These are phyloP conservation scores for Mesorhabditis spiculigera DNA, from an alignment of 2,888 invertebrate genomes.

Conservation along the genomic window DNA sequence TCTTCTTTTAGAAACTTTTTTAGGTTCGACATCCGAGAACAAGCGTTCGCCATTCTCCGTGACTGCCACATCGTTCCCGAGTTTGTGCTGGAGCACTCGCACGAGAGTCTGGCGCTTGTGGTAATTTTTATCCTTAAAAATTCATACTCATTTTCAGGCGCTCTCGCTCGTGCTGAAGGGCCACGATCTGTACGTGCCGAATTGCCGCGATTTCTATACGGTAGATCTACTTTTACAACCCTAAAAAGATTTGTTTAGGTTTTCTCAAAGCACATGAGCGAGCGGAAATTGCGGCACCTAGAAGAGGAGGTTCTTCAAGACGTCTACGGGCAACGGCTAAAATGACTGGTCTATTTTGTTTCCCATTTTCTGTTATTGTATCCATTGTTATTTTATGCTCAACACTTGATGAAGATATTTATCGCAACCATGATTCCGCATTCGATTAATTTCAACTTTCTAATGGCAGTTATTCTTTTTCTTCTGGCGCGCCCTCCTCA, in stretches of 20 bases:
- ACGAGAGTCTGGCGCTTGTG: conserved; percentile 14
- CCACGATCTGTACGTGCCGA: conserved; percentile 10
- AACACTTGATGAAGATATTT: no score
- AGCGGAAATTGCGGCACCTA: not conserved
- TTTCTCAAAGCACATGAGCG: not conserved
- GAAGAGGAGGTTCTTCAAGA: conserved; percentile 2
- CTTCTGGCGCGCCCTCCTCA: no score
- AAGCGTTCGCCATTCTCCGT: conserved; percentile 7
- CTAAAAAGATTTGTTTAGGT: not conserved
- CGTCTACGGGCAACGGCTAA: not conserved
- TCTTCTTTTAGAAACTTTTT: not conserved
- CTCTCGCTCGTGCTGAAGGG: conserved; percentile 13
- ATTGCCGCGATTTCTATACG: conserved; percentile 8
- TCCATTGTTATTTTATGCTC: no score
- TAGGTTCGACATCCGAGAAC: not conserved
- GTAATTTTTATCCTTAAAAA: conserved; percentile 6
- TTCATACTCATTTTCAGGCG: not conserved
- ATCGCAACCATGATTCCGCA: no score
- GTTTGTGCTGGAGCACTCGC: conserved; percentile 10
- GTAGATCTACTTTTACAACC: not conserved
- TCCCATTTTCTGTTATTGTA: no score
- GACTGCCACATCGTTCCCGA: conserved; percentile 13
- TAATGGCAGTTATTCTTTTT: no score
- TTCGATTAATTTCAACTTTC: no score
- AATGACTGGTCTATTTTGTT: not conserved